These are phyloP conservation scores for Trichomalopsis sarcophagae DNA, from an alignment of 1,140 invertebrate genomes.

Conservation along the genomic window DNA sequence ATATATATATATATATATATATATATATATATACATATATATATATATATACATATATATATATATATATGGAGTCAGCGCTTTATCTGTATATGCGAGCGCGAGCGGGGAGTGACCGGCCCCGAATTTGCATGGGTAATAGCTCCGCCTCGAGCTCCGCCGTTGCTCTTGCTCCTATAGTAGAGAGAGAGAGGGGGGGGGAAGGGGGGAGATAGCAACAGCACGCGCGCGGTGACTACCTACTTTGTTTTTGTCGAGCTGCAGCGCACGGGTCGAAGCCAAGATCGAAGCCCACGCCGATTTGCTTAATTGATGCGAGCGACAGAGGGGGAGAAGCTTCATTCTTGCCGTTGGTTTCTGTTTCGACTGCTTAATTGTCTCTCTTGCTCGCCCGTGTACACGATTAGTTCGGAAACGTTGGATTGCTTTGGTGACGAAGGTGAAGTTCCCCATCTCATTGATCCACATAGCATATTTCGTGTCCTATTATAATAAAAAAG, in stretches of 20 bases:
- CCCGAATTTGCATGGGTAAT: slow-evolving; percentile 38
- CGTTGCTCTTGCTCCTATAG: neutral
- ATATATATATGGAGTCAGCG: neutral
- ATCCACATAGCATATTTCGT: too few species aligned
- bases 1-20: too few species aligned
- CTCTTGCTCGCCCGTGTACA: too few species aligned
- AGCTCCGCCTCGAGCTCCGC: neutral
- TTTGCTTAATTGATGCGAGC: slow-evolving; percentile 14
- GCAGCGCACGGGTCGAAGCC: neutral
- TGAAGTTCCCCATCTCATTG: too few species aligned
- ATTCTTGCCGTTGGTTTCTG: neutral
- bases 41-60: too few species aligned
- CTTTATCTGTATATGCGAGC: neutral
- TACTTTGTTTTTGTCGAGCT: slow-evolving; percentile 18
- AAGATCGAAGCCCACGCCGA: neutral
- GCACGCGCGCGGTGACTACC: neutral
- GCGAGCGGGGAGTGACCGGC: neutral
- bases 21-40: too few species aligned
- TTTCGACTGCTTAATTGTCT: too few species aligned
- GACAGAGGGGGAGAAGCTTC: neutral
- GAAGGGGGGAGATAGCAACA: too few species aligned
- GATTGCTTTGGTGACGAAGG: too few species aligned
- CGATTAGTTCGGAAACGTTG: too few species aligned
- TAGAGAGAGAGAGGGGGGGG: neutral
- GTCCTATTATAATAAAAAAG: too few species aligned